Conservation (phyloP, 2,888 invertebrate genomes). For the Syrista parreyssii region DNA sequence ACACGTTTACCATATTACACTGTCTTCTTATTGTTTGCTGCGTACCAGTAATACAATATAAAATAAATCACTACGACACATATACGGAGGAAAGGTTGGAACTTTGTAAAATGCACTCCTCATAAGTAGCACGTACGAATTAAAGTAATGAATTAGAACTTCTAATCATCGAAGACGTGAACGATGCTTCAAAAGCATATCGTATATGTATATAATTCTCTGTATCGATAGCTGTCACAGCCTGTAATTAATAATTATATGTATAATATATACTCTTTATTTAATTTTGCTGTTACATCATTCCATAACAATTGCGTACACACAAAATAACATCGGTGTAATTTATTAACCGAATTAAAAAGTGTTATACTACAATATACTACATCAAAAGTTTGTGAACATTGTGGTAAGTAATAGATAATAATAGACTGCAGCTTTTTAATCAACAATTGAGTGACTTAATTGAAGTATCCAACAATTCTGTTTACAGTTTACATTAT, state of each 20-base stretch:
- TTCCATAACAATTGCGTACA: not conserved
- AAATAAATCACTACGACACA: not conserved
- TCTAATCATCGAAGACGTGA: not conserved
- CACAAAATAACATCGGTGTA: not conserved
- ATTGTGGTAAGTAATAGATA: not conserved
- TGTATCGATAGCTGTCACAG: constrained; percentile 12
- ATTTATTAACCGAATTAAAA: not conserved
- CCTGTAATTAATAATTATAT: constrained; percentile 11
- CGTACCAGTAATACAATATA: not conserved
- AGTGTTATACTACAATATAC: not conserved
- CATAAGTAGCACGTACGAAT: not conserved
- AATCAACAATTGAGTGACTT: too few species aligned
- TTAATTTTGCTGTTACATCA: not conserved
- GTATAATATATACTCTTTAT: not conserved
- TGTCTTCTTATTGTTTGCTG: not conserved
- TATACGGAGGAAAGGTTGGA: not conserved
- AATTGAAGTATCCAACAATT: too few species aligned
- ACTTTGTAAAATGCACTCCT: not conserved
- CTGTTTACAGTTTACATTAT: not conserved
- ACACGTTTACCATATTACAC: not conserved
- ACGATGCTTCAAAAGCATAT: constrained; percentile 10
- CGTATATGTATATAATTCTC: not conserved
- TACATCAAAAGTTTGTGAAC: not conserved
- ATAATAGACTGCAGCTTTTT: too few species aligned
- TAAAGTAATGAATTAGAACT: not conserved